Percentiles rank a stretch among this genome's conserved stretches.
Evolutionary conservation across 2,113 vertebrate species (phyloP).

Genomic region (Mesocricetus auratus): DNA sequence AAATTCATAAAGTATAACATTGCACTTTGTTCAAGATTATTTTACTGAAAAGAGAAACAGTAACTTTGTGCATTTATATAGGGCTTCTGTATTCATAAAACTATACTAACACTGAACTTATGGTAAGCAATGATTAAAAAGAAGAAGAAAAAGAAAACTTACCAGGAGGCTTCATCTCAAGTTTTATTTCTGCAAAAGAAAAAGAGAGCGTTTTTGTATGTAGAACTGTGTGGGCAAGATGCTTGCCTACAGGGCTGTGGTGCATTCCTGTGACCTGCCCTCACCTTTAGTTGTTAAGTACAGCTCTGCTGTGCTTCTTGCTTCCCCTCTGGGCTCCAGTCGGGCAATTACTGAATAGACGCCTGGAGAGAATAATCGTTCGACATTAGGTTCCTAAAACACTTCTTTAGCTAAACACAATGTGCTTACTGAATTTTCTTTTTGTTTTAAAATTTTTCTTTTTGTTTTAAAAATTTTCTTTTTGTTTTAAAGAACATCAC

Average conservation of each 20-base stretch:
- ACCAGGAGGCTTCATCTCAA: slow-evolving; percentile 93
- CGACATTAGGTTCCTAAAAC: neutral
- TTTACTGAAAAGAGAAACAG: neutral
- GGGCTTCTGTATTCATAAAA: slow-evolving; percentile 50
- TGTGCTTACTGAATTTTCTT: neutral
- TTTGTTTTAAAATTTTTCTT: too few relatives aligned
- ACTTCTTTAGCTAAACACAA: neutral
- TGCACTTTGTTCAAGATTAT: neutral
- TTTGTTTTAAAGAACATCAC: neutral
- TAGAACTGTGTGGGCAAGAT: slow-evolving; percentile 38
- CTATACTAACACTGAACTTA: neutral
- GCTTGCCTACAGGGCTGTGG: neutral
- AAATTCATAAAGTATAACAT: neutral
- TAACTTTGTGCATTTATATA: neutral
- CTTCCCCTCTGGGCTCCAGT: slow-evolving; percentile 94
- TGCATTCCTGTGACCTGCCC: neutral
- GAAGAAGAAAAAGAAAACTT: slow-evolving; percentile 78
- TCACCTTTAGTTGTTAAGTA: slow-evolving; percentile 95
- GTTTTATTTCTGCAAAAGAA: slow-evolving; percentile 92
- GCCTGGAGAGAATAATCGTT: slow-evolving; percentile 87
- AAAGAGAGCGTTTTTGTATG: slow-evolving; percentile 82
- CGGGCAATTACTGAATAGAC: slow-evolving; percentile 99
- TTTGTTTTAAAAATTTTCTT: too few relatives aligned
- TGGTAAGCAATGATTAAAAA: neutral
- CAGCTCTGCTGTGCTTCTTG: slow-evolving; percentile 94